These are phyloP conservation scores for Junco hyemalis DNA, from an alignment of 2,113 vertebrate genomes.

Conservation along the genomic window DNA sequence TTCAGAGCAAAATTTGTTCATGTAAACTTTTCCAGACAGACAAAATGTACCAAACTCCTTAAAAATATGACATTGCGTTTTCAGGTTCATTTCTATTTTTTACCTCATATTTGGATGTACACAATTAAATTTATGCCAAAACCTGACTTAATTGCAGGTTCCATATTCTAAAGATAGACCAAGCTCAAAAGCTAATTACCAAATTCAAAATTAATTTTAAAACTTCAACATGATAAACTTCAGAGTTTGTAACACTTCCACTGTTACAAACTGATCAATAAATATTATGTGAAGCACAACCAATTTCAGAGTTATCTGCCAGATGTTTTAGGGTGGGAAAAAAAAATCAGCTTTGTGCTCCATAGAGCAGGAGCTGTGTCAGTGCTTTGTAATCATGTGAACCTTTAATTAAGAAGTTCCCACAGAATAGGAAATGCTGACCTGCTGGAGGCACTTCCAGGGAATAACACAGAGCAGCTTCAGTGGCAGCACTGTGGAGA, in stretches of 20 bases:
- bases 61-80: fast-evolving
- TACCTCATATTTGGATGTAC: no score
- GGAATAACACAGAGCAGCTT: not conserved
- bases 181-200: not conserved
- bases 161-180: not conserved
- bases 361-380: not conserved
- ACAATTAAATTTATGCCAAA: not conserved
- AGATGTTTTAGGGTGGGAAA: not conserved
- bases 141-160: fast-evolving
- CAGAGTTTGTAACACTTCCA: not conserved
- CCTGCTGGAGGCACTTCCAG: not conserved
- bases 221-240: not conserved
- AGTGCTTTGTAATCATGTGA: not conserved
- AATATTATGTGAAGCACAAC: not conserved
- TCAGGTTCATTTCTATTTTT: not conserved
- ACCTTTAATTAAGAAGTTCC: slow-evolving; percentile 32
- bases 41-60: not conserved
- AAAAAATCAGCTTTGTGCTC: not conserved
- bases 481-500: not conserved
- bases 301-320: not conserved
- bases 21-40: not conserved
- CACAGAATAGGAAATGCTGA: not conserved
- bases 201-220: not conserved
- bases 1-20: not conserved
- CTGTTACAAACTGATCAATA: not conserved